Base-by-base conservation (phyloP, 2,113 vertebrate genomes). In the Dendropsophus ebraccatus region DNA sequence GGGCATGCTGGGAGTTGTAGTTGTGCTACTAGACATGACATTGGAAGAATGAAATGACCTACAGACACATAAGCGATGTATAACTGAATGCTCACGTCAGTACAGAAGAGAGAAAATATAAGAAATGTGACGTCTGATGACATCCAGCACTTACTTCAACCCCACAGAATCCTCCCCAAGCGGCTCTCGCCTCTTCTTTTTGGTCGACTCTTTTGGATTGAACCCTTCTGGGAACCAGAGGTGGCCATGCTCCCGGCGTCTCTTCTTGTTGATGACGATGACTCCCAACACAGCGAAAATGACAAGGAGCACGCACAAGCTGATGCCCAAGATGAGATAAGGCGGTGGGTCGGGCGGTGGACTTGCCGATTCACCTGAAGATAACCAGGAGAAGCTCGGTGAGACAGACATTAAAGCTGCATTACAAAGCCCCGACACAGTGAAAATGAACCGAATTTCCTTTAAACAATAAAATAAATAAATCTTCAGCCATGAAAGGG, bases 181-280 rank as follows among this genome's bases (percentile, higher is more conserved):
- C 0, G 98, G 98, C 56, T 99, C 97, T 2, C 97, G 94, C 11
- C 98, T 94, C 91, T 99, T 99, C 95, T 99, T 99, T 94, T 99
- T 99, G 94, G 95, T 97, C 2, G 96, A 95, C 89, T 99, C 97
- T 0, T 96, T 96, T 91, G 97, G 96, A 91, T 97, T 97, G 94
- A 99, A 99, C 86, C 98, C 98, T 88, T 99, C 98, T 0, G 98
- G 98, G 94, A 99, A 97, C 98, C 98, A 99, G 2, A 99, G 97
- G 90, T 97, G 97, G 56, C 98, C 98, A 62, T 99, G 97, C 89
- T 99, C 97, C 37, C 97, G 94, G 81, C 96, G 96, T 0, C 98
- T 96, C 91, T 97, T 98, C 9, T 96, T 96, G 58, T 96, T 97
- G 52, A 41, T 16, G 21, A 96, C 95, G 90, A 99, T 94, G 72